Base-by-base conservation (phyloP, 1,140 invertebrate genomes). In the Ceratosolen fusciceps region DNA sequence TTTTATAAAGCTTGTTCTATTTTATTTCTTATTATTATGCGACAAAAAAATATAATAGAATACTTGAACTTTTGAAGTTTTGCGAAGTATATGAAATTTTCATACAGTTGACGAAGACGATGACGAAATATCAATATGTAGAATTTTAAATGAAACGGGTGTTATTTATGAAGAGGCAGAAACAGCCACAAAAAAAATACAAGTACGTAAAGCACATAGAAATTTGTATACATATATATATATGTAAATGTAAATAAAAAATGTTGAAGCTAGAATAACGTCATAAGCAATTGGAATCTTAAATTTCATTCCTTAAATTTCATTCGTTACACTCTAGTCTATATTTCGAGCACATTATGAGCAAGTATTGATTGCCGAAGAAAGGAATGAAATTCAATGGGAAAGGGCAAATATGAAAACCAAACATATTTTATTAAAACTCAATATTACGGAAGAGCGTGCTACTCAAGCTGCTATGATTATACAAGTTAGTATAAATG, bases 351-450 rank as follows among this genome's bases (percentile, higher is more conserved):
- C 77, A n/a, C 86, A 89, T 75, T 87, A 85, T 77, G 77, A 87
- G 58, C 83, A 80, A 70, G 85, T 88, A 83, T 39, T 82, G 8
- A 24, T 84, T 29, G 76, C 74, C 24, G 84, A 89, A 83, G 54
- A 85, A 74, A 81, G 83, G 81, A 86, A 86, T 29, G 82, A 86
- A 83, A 70, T 91, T 60, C 89, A 90, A 68, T 92, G 91, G 91
- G 86, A 91, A 80, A 85, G 87, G 77, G 90, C 91, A 4, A 86
- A 88, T 16, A 80, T 83, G 19, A 91, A 88, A 31, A 91, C 91
- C 0, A 85, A 90, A 67, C 72, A 86, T 16, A 86, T 92, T 37
- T 85, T 92, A 72, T 84, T 84, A 79, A 89, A 88, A 77, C 83
- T 87, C 14, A 90, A 90, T 26, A 87, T 90, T 1, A 86, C 87